Evolutionary conservation across 2,113 vertebrate species (phyloP).

Genomic region (Gobiocypris rarus): DNA sequence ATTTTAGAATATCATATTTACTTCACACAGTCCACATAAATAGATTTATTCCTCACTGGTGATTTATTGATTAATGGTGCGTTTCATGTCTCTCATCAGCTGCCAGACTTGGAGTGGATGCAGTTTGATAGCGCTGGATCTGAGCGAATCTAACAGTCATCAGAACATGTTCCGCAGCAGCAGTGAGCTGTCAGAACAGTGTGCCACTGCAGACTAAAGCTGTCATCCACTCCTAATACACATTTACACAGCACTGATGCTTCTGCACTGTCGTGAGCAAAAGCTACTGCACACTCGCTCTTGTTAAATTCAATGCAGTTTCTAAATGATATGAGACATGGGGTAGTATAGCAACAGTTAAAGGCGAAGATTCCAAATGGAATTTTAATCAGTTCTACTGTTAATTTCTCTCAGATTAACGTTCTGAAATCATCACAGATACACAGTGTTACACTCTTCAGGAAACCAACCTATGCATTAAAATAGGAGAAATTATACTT

Average conservation of each 20-base stretch:
- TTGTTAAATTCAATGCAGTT: neutral
- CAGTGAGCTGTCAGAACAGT: neutral
- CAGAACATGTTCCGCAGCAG: neutral
- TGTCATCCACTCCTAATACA: neutral
- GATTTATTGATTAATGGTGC: slow-evolving; percentile 16
- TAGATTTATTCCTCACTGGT: slow-evolving; percentile 7
- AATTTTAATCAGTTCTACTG: neutral
- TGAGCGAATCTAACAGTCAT: neutral
- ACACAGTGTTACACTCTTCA: neutral
- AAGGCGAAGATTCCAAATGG: neutral
- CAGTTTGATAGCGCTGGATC: neutral
- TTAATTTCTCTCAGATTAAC: neutral
- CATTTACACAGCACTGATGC: slow-evolving; percentile 4
- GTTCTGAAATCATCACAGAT: neutral
- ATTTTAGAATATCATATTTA: neutral
- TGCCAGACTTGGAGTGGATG: neutral
- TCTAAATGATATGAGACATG: neutral
- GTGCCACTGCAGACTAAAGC: neutral
- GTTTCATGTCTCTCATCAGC: slow-evolving; percentile 12
- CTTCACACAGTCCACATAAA: neutral
- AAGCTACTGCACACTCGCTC: neutral
- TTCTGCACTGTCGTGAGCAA: neutral
- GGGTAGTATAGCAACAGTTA: neutral
- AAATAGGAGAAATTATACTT: neutral
- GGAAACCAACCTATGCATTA: neutral